A percentile compares a stretch with the other conserved stretches of the same genome.
These are phyloP conservation scores for Pantherophis guttatus DNA, from an alignment of 2,113 vertebrate genomes.

Conservation along the genomic window DNA sequence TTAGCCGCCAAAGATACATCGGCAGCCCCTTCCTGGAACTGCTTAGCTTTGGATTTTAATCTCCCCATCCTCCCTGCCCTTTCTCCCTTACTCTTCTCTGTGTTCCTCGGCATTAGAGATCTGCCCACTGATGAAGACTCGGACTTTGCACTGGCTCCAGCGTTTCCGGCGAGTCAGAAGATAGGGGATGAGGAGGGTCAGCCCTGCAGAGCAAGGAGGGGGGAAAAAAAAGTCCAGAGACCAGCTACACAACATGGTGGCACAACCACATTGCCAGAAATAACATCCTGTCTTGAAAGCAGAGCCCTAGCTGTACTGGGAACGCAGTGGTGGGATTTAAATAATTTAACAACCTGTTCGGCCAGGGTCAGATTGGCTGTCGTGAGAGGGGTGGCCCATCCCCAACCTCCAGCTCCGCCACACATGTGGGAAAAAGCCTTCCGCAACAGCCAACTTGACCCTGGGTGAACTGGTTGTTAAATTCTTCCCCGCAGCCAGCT, in stretches of 20 bases:
- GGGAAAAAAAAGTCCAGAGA: neutral
- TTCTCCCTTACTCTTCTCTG: slow-evolving; percentile 66
- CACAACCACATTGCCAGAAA: neutral
- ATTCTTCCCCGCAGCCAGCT: too few relatives aligned
- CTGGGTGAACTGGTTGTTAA: too few relatives aligned
- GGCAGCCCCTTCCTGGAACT: neutral
- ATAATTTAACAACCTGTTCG: too few relatives aligned
- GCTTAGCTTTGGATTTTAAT: too few relatives aligned
- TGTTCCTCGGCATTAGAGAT: slow-evolving; percentile 68
- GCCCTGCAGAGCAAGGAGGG: slow-evolving; percentile 53
- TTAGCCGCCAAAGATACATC: neutral
- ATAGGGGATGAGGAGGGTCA: slow-evolving; percentile 77
- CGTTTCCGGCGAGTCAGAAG: slow-evolving; percentile 69
- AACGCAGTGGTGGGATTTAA: neutral
- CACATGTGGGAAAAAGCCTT: too few relatives aligned
- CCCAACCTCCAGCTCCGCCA: too few relatives aligned
- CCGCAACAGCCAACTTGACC: too few relatives aligned
- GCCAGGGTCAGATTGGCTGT: too few relatives aligned
- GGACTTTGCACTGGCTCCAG: slow-evolving; percentile 67
- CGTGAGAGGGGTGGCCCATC: too few relatives aligned
- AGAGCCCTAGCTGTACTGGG: neutral
- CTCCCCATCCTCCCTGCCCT: slow-evolving; percentile 53
- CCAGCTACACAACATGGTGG: neutral
- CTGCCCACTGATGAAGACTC: slow-evolving; percentile 71
- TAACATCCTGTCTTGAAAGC: neutral